Evolutionary conservation across 2,797 vertebrate genomes (phyloP).

Genomic region (Micrastur ruficollis): DNA sequence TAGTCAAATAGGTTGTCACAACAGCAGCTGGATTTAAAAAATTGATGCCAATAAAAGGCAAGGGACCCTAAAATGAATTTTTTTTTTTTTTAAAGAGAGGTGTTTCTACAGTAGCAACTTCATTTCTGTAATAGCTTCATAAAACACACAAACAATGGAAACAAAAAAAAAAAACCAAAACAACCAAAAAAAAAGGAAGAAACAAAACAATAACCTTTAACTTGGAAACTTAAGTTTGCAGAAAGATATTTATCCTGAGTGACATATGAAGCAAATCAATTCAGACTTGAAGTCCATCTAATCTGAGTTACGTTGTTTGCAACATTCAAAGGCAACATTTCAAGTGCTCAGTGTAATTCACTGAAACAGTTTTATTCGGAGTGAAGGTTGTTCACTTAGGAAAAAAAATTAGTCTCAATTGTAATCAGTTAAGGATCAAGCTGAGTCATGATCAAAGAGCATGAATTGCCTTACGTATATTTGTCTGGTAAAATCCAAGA

Average conservation of each 20-base stretch:
- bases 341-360: neutral
- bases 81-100: too few relatives aligned
- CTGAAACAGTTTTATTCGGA: neutral
- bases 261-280: neutral
- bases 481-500: neutral
- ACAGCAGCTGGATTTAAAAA: neutral
- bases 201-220: neutral
- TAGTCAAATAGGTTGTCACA: neutral
- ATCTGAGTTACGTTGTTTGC: neutral
- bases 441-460: neutral
- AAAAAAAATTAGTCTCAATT: constrained; percentile 13
- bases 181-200: neutral
- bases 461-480: neutral
- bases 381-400: neutral
- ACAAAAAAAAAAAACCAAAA: neutral
- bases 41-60: neutral
- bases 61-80: neutral
- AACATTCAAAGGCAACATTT: neutral
- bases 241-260: neutral
- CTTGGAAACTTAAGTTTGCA: neutral
- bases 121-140: neutral
- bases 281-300: neutral
- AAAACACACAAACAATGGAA: neutral
- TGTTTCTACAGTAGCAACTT: accelerated
- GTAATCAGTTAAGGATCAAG: neutral